A percentile compares a stretch with the other conserved stretches of the same genome.
Evolutionary conservation across 2,797 vertebrate species (phyloP).

Genomic region (Luscinia megarhynchos): DNA sequence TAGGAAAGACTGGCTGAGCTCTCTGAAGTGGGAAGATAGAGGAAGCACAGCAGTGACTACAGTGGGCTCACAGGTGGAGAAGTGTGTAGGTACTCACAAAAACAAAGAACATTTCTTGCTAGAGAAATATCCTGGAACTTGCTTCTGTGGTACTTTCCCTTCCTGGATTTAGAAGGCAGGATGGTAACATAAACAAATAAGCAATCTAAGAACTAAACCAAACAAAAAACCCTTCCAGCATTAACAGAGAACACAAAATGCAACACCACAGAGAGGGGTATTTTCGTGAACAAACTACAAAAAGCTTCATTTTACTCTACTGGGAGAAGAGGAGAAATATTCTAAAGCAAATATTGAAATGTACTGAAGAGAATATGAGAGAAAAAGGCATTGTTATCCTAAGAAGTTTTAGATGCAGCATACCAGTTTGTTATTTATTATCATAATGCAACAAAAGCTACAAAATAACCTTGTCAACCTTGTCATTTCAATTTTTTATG

Average conservation of each 20-base stretch:
- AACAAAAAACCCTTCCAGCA: neutral
- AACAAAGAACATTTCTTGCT: neutral
- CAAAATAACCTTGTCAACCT: conserved; percentile 63
- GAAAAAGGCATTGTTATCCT: neutral
- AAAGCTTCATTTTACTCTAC: neutral
- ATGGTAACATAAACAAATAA: neutral
- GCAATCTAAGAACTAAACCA: neutral
- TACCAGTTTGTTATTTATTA: conserved; percentile 17
- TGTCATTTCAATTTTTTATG: conserved; percentile 55
- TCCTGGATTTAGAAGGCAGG: neutral
- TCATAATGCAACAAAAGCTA: conserved; percentile 35
- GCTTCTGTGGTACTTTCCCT: neutral
- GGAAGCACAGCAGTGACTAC: neutral
- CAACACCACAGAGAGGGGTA: neutral
- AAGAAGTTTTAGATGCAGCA: neutral
- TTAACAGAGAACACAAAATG: neutral
- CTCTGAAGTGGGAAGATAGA: neutral
- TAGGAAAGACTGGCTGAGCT: neutral
- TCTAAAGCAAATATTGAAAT: neutral
- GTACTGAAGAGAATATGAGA: neutral
- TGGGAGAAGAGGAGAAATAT: neutral
- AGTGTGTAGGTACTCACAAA: rapidly evolving
- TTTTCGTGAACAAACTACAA: neutral
- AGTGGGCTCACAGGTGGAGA: neutral
- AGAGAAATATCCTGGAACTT: neutral